Base-by-base conservation (phyloP, 1,140 invertebrate genomes). In the Bombus sylvicola region DNA sequence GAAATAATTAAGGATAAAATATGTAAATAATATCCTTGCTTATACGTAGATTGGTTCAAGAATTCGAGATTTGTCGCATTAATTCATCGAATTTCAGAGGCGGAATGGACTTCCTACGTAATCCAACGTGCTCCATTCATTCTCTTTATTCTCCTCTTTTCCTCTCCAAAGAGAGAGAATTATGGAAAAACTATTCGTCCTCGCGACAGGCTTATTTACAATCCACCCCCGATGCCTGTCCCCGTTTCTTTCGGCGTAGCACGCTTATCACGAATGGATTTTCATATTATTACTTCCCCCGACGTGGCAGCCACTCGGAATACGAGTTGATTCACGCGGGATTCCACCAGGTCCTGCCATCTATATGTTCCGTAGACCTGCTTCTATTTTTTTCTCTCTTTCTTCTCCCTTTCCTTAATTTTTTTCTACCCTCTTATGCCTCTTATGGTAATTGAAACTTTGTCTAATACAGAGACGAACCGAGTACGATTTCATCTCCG, bases 261-360 rank as follows among this genome's bases (percentile, higher is more conserved):
- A 8, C 39, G 9, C 15, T 85, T 84, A 85, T 82, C 59, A 41
- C 76, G 69, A 82, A 75, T 80, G 81, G 81, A 89, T 89, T 81
- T 87, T 87, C 86, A 66, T 89, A 87, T 87, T 87, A 85, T 85
- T 87, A 87, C 77, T 85, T 71, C n/a, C 22, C 22, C 18, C 25
- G 18, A 1, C 68, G 39, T 57, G 25, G 22, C 77, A 80, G n/a
- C 43, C 75, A 80, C 66, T 72, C 68, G 53, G 22, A 62, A 84
- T 34, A 41, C 53, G 66, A 72, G 76, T 79, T 84, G 79, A 84
- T 80, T 84, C 72, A 41, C 75, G 3, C 83, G 31, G 25, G 28
- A 22, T 37, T 57, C 76, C 31, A 57, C 3, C n/a, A 69, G 13
- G 39, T 59, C 18, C 59, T 69, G 10, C 15, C 41, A 41, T 15